Conservation (phyloP, 2,888 invertebrate genomes). For the Uropetala carovei region DNA sequence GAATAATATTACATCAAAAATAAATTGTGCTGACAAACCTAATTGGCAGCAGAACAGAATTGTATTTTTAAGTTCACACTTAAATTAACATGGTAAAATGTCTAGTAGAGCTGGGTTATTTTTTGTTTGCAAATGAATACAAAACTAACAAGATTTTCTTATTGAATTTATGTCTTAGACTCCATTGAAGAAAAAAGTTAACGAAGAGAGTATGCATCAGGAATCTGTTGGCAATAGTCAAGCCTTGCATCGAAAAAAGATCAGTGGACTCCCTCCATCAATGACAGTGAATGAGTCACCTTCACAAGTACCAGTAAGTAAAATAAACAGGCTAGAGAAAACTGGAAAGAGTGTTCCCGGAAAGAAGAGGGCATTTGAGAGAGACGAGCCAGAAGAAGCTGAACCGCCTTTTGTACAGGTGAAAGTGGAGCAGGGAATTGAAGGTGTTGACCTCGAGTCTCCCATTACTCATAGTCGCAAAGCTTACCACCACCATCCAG, state of each 20-base stretch:
- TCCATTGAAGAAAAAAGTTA: slow-evolving; percentile 48
- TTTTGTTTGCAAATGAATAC: too few species aligned
- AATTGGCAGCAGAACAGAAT: too few species aligned
- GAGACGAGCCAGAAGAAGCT: slow-evolving; percentile 28
- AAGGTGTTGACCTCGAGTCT: slow-evolving; percentile 4
- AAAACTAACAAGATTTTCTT: too few species aligned
- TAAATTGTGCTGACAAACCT: too few species aligned
- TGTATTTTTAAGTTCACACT: too few species aligned
- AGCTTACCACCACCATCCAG: slow-evolving; percentile 39
- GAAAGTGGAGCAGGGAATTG: slow-evolving; percentile 49
- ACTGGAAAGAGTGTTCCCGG: background rate
- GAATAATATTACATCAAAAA: too few species aligned
- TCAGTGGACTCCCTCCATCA: slow-evolving; percentile 30
- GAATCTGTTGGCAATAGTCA: slow-evolving; percentile 35
- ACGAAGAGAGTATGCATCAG: slow-evolving; percentile 34
- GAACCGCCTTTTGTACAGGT: slow-evolving; percentile 46
- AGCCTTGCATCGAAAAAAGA: slow-evolving; percentile 24
- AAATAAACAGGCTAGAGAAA: slow-evolving; percentile 43
- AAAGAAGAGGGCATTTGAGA: slow-evolving; percentile 41
- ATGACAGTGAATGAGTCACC: slow-evolving; percentile 31
- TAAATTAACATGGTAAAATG: too few species aligned
- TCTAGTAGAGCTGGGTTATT: too few species aligned
- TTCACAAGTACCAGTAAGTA: background rate
- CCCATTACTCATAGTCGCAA: slow-evolving; percentile 26
- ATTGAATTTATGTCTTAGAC: slow-evolving; percentile 23